These are phyloP conservation scores for Tringa solitaria DNA, from an alignment of 2,113 vertebrate genomes.

Conservation along the genomic window DNA sequence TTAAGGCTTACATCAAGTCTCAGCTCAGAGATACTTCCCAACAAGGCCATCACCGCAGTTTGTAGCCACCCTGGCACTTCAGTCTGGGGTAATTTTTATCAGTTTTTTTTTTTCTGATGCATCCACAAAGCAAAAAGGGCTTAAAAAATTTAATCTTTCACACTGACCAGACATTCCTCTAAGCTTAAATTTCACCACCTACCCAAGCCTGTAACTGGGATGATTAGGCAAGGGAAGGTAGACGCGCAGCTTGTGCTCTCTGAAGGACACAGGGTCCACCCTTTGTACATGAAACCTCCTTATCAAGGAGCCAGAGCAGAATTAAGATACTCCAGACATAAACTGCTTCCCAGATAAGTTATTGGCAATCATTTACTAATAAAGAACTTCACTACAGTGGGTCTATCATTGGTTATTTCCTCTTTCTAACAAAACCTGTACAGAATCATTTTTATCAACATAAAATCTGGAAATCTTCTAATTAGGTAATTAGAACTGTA, in stretches of 20 bases:
- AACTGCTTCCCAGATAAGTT: not conserved
- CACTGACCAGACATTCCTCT: not conserved
- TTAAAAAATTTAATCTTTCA: not conserved
- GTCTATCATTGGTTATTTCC: not conserved
- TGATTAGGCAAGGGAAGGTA: not conserved
- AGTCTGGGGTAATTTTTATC: not conserved
- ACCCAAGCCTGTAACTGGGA: not conserved
- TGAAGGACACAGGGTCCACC: not conserved
- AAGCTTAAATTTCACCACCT: not conserved
- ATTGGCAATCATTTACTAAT: constrained; percentile 35
- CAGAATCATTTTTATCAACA: constrained; percentile 10
- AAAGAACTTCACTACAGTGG: not conserved
- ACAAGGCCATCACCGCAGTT: not conserved
- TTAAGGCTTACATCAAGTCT: not conserved
- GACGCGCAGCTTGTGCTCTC: not conserved
- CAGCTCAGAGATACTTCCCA: not conserved
- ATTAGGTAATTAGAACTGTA: constrained; percentile 39
- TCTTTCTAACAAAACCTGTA: not conserved
- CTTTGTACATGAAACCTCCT: constrained; percentile 13
- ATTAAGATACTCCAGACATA: not conserved
- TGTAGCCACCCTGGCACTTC: not conserved
- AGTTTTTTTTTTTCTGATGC: not conserved
- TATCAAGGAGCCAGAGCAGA: not conserved
- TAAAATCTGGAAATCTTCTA: constrained; percentile 9
- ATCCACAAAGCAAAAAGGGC: not conserved